Evolutionary conservation across 2,113 vertebrate species (phyloP), one percentile per base, ranked within the genome.

Genomic region (Pteronura brasiliensis): DNA sequence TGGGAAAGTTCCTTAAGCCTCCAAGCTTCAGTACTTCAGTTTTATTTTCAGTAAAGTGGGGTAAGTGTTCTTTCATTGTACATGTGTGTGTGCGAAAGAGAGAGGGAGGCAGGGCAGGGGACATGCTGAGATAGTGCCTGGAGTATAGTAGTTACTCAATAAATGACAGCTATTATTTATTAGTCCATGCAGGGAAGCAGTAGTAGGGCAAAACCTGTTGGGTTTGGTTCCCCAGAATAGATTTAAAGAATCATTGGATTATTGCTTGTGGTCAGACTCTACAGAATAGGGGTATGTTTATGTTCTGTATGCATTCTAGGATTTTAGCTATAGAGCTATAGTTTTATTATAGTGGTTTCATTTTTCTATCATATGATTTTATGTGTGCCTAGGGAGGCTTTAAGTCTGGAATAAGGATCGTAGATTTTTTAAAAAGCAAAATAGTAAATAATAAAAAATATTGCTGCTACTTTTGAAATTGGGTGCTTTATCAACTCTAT

Each of bases 401-500:
- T 93, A 86, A 93, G 72, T 90, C 79, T 97, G 83, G 79, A 93
- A 76, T 95, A 96, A 95, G 59, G 93, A 84, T 86, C 18, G 2
- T 55, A 95, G 79, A 82, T 85, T 97, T 96, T 95, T 31, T 1
- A 74, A 83, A 97, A 96, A 89, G 12, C n/a, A 86, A 92, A 96
- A 84, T 71, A 97, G 72, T 92, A 94, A 97, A 96, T 96, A 96
- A 88, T 89, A 93, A 59, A 97, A 92, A 97, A 92, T 84, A 96
- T 61, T 84, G 59, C 83, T 94, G 55, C 49, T 97, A 55, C 42
- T 97, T 97, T 90, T 92, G 94, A 98, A 92, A 94, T 85, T 81
- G 42, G 6, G 39, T 93, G 80, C 13, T 98, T 96, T 92, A 95
- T 95, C 80, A 97, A 92, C 29, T 91, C 72, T 81, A 7, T 87